phyloP scores from a whole-genome alignment of 2,888 invertebrate genomes.

The Itoplectis maculator region DNA sequence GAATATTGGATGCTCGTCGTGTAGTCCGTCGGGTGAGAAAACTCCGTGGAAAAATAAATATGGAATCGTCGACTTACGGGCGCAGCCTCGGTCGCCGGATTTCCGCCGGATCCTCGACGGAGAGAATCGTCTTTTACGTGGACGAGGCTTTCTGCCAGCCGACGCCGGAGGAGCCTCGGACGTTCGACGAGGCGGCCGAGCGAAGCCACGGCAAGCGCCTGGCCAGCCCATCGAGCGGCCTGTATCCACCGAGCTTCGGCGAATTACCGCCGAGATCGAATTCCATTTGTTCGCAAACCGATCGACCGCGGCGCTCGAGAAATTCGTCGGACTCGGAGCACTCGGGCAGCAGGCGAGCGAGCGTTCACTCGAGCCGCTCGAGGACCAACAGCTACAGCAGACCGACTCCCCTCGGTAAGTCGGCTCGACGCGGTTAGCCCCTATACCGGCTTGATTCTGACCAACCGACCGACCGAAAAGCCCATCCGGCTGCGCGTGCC shows the following conservation, averaged over 20 bases:
- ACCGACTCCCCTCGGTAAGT: slow-evolving; percentile 81
- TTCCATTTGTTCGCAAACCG: slow-evolving; percentile 69
- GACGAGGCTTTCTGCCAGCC: slow-evolving; percentile 68
- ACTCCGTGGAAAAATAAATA: not conserved
- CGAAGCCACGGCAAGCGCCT: slow-evolving; percentile 42
- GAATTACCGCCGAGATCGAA: slow-evolving; percentile 64
- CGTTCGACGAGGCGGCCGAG: slow-evolving; percentile 60
- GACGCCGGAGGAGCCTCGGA: slow-evolving; percentile 46
- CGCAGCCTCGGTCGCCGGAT: slow-evolving; percentile 54
- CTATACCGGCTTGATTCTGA: not conserved
- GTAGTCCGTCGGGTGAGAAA: too few species aligned
- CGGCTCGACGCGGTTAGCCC: not conserved
- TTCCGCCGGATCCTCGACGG: slow-evolving; percentile 74
- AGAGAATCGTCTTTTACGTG: slow-evolving; percentile 78
- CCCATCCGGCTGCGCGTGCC: too few species aligned
- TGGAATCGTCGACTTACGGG: slow-evolving; percentile 54
- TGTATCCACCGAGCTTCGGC: slow-evolving; percentile 65
- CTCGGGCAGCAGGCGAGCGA: slow-evolving; percentile 75
- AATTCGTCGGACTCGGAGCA: slow-evolving; percentile 74
- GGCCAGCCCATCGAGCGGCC: slow-evolving; percentile 54
- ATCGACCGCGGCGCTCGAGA: slow-evolving; percentile 72
- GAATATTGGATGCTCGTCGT: not conserved
- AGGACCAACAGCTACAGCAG: slow-evolving; percentile 79
- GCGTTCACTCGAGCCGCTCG: slow-evolving; percentile 76
- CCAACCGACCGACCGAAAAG: too few species aligned